These are phyloP conservation scores for Caerostris extrusa DNA, from an alignment of 1,140 invertebrate species.

Conservation along the genomic window DNA sequence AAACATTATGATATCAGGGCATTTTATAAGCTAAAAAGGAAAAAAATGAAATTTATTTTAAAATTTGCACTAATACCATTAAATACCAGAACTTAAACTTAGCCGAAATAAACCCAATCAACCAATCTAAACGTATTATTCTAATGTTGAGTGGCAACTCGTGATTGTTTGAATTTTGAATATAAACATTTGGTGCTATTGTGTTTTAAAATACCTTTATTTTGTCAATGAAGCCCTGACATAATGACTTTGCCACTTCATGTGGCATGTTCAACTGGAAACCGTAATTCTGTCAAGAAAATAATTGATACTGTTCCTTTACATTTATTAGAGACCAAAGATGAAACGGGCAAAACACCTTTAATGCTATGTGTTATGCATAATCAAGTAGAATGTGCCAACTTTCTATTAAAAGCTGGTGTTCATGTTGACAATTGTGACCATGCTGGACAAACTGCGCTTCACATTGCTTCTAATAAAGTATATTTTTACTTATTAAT, in stretches of 20 bases:
- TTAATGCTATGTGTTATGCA: slow-evolving; percentile 82
- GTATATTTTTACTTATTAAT: slow-evolving; percentile 76
- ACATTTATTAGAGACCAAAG: slow-evolving; percentile 80
- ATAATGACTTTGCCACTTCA: slow-evolving; percentile 41
- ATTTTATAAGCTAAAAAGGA: too few relatives aligned
- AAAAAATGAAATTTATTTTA: too few relatives aligned
- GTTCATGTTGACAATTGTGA: slow-evolving; percentile 81
- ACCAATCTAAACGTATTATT: too few relatives aligned
- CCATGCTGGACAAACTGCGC: slow-evolving; percentile 81
- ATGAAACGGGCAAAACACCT: slow-evolving; percentile 82
- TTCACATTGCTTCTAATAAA: slow-evolving; percentile 82
- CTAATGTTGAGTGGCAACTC: too few relatives aligned
- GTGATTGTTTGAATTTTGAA: too few relatives aligned
- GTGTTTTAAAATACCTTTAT: neutral
- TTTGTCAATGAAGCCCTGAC: neutral
- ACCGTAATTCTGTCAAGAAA: slow-evolving; percentile 65
- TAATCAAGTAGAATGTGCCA: slow-evolving; percentile 82
- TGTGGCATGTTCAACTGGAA: slow-evolving; percentile 48
- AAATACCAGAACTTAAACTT: too few relatives aligned
- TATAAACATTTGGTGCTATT: too few relatives aligned
- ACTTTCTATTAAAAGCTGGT: slow-evolving; percentile 81
- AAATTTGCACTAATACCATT: too few relatives aligned
- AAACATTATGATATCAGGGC: too few relatives aligned
- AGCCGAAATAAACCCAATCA: too few relatives aligned
- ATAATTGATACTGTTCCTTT: slow-evolving; percentile 40